These are phyloP conservation scores for Macaria notata DNA, from an alignment of 2,888 invertebrate species.

Conservation along the genomic window DNA sequence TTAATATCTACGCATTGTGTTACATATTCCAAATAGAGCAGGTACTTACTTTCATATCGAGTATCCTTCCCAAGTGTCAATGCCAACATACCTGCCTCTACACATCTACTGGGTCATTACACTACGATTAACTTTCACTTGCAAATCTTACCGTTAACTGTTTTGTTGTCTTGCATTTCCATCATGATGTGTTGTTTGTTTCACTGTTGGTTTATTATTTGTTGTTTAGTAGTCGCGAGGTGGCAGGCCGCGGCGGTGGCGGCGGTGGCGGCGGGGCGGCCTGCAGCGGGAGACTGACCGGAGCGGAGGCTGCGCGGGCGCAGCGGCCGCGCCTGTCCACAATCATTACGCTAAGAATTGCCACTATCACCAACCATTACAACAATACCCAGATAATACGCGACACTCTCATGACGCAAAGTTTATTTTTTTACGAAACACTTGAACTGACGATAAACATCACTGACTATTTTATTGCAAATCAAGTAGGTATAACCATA, in stretches of 20 bases:
- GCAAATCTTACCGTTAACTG: slow-evolving; percentile 22
- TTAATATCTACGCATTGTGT: too few relatives aligned
- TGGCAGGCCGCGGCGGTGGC: slow-evolving; percentile 12
- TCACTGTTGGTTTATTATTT: slow-evolving; percentile 3
- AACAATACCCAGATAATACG: slow-evolving; percentile 8
- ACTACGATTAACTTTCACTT: slow-evolving; percentile 22
- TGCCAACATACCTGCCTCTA: slow-evolving; percentile 12
- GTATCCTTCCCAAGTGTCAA: slow-evolving; percentile 10
- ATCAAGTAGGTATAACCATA: too few relatives aligned
- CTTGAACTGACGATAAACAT: background rate
- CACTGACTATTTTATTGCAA: too few relatives aligned
- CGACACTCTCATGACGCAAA: background rate
- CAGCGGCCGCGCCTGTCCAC: slow-evolving; percentile 17
- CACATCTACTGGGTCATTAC: slow-evolving; percentile 19
- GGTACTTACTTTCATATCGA: slow-evolving; percentile 11
- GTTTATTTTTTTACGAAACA: background rate
- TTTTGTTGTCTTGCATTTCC: slow-evolving; percentile 24
- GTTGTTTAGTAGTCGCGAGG: background rate
- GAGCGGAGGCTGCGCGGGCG: slow-evolving; percentile 3
- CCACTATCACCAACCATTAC: background rate
- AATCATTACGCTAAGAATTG: slow-evolving; percentile 17
- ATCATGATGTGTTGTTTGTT: slow-evolving; percentile 8
- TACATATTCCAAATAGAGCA: too few relatives aligned
- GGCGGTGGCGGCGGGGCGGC: slow-evolving; percentile 16
- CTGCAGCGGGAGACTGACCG: slow-evolving; percentile 19